phyloP scores from a whole-genome alignment of 2,888 invertebrate species.

The Lasiommata megera region DNA sequence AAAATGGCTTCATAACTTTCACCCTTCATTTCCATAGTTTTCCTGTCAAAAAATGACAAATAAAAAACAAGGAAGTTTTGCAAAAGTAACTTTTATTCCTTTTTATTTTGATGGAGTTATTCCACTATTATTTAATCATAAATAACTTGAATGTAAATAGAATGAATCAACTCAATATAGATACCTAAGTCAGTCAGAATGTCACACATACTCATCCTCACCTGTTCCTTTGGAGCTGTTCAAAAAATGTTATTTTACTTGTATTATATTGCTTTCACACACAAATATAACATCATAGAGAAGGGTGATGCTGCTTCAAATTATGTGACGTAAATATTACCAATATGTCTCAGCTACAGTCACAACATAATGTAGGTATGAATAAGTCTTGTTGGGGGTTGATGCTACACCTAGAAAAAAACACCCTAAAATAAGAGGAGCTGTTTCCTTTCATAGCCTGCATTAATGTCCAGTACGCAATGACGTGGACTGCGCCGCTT shows the following conservation, averaged over 20 bases:
- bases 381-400: slow-evolving; percentile 62
- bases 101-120: slow-evolving; percentile 48
- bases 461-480: slow-evolving; percentile 44
- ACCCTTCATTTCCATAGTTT: slow-evolving; percentile 89
- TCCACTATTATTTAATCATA: slow-evolving; percentile 45
- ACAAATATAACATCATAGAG: slow-evolving; percentile 75
- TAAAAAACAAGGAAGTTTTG: slow-evolving; percentile 40
- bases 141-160: slow-evolving; percentile 49
- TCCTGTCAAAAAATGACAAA: slow-evolving; percentile 74
- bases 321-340: slow-evolving; percentile 76
- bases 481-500: slow-evolving; percentile 47
- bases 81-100: slow-evolving; percentile 45
- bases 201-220: slow-evolving; percentile 78
- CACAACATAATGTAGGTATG: slow-evolving; percentile 64
- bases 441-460: slow-evolving; percentile 47
- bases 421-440: slow-evolving; percentile 75
- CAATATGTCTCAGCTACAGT: slow-evolving; percentile 68
- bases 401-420: slow-evolving; percentile 78
- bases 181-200: slow-evolving; percentile 57
- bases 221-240: slow-evolving; percentile 79
- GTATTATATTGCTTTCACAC: slow-evolving; percentile 75
- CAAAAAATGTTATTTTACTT: slow-evolving; percentile 78
- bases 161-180: slow-evolving; percentile 46
- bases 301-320: slow-evolving; percentile 72
- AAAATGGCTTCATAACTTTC: slow-evolving; percentile 90